Evolutionary conservation across 2,113 vertebrate genomes (phyloP), one percentile per base, ranked within the genome.

Genomic region (Leucopsar rothschildi): DNA sequence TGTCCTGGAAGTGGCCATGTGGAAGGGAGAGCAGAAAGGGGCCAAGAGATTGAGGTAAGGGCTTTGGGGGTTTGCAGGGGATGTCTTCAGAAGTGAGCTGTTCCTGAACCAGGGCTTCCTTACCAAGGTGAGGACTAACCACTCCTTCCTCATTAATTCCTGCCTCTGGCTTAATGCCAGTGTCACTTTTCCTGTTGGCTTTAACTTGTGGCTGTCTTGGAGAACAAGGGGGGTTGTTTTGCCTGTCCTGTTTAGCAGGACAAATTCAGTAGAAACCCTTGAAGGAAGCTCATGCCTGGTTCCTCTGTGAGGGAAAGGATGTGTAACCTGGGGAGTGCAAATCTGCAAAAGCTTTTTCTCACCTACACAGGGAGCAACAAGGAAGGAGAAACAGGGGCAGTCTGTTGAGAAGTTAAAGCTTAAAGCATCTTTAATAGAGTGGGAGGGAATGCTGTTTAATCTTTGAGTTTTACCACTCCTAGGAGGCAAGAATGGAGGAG

Each of bases 381-480:
- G 56, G 56, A 91, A 47, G 72, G 82, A 90, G 83, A 69, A 91
- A 60, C 14, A 14, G 61, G 59, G 73, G 33, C 65, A 96, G 77
- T 25, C 56, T 87, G 49, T 45, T 21, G 1, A 44, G 40, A 83
- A 82, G n/a, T 68, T 72, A 88, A 73, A 94, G n/a, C 61, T 95
- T 86, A 59, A 71, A 88, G 45, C 64, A 56, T 61, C 49, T 65
- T 65, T 84, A 89, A 65, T 37, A 56, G 83, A 90, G 88, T 83
- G 64, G 86, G 76, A 90, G 83, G 49, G 81, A 95, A 57, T 71
- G 35, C 56, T 56, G 11, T 40, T 82, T 93, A 89, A 95, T 86
- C 85, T 57, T 45, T 3, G 45, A 73, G 64, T 64, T 93, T 82
- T 89, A 84, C 81, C 53, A 35, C 47, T 86, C 79, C 79, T 44